phyloP scores from a whole-genome alignment of 1,140 invertebrate species.

The Drosophila orena region DNA sequence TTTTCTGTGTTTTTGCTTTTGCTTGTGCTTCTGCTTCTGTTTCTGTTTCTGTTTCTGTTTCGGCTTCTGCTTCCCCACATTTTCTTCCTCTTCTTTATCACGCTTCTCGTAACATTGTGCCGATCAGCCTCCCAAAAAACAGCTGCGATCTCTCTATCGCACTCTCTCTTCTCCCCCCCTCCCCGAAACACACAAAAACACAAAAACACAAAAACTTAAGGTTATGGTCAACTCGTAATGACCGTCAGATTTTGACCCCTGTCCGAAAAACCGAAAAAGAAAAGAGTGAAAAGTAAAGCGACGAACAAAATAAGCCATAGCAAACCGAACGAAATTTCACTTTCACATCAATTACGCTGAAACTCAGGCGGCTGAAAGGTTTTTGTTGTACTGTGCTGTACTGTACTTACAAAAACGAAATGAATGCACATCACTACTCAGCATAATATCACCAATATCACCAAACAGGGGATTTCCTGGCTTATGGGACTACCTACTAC shows the following conservation, averaged over 20 bases:
- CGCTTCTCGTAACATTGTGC: conserved; percentile 3
- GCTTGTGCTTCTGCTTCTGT: conserved; percentile 1
- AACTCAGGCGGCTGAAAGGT: conserved; percentile 24
- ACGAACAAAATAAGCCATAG: conserved; percentile 15
- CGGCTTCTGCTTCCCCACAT: conserved; percentile 44
- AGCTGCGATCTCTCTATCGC: conserved; percentile 34
- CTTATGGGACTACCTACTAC: not conserved
- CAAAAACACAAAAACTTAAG: conserved; percentile 52
- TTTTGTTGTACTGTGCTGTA: conserved; percentile 43
- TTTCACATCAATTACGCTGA: conserved; percentile 78
- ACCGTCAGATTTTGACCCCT: conserved; percentile 48
- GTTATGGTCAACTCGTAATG: conserved; percentile 71
- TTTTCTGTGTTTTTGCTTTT: conserved; percentile 19
- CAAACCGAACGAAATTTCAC: conserved; percentile 68
- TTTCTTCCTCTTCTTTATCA: conserved; percentile 52
- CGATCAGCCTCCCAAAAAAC: conserved; percentile 36
- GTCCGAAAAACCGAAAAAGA: conserved; percentile 20
- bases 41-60: conserved; percentile 4
- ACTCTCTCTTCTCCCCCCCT: not conserved
- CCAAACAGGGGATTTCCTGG: not conserved
- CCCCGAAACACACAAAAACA: no score
- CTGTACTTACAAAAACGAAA: conserved; percentile 34
- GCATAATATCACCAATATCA: no score
- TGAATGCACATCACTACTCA: not conserved
- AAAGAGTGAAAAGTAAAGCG: conserved; percentile 39